Conservation (phyloP, 2,113 vertebrate genomes). For the Ivindomyrus marchei region DNA sequence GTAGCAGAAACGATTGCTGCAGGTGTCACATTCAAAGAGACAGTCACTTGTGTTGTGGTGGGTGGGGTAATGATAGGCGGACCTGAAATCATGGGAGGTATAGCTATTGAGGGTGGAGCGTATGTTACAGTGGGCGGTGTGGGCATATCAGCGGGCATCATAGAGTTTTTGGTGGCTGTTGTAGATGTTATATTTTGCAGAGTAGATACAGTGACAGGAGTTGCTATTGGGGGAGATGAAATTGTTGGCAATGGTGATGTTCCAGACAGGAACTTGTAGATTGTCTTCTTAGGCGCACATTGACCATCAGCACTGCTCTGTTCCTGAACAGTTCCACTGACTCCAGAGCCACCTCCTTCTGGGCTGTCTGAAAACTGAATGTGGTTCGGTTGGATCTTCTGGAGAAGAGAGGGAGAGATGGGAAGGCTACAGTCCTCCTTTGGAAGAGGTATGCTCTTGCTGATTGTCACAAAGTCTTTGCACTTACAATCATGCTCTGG, state of each 20-base stretch:
- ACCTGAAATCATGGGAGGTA: not conserved
- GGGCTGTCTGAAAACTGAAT: conserved; percentile 42
- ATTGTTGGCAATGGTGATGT: not conserved
- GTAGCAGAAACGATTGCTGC: not conserved
- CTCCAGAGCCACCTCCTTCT: conserved; percentile 24
- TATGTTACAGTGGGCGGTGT: not conserved
- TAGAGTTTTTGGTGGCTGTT: not conserved
- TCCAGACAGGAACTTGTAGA: conserved; percentile 45
- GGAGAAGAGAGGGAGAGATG: conserved; percentile 71
- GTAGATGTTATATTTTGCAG: not conserved
- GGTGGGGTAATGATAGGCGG: not conserved
- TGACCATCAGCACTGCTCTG: not conserved
- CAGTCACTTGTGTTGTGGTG: not conserved
- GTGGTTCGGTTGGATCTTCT: conserved; percentile 77
- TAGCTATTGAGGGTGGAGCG: not conserved
- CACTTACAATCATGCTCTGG: conserved; percentile 33
- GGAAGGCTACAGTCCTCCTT: conserved; percentile 61
- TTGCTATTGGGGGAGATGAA: not conserved
- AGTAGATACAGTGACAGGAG: not conserved
- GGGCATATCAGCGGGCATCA: not conserved
- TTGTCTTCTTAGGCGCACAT: conserved; percentile 73
- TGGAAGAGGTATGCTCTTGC: conserved; percentile 37
- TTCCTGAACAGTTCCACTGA: conserved; percentile 20
- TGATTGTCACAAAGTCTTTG: conserved; percentile 39
- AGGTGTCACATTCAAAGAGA: not conserved